Conservation (phyloP, 2,113 vertebrate genomes). For the Corythornis madagascariensis region DNA sequence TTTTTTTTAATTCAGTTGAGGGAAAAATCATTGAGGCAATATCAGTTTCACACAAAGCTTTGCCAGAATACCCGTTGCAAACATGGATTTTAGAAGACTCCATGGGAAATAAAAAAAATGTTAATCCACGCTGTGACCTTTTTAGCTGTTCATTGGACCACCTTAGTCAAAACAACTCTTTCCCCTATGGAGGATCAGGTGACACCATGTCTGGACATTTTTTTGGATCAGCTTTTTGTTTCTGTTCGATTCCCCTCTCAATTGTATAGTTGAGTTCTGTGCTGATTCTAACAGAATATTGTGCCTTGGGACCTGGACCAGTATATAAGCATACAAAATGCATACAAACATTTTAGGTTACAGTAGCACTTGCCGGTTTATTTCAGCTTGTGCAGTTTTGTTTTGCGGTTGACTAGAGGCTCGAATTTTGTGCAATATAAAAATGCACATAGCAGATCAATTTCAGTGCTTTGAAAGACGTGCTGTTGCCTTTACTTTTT, state of each 20-base stretch:
- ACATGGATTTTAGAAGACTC: constrained; percentile 18
- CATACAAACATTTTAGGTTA: background rate
- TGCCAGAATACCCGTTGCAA: constrained; percentile 20
- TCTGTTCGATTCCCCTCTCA: constrained; percentile 53
- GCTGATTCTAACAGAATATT: constrained; percentile 49
- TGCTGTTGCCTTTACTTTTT: background rate
- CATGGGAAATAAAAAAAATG: constrained; percentile 35
- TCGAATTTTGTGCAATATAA: background rate
- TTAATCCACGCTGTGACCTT: constrained; percentile 53
- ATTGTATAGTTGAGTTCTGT: constrained; percentile 37
- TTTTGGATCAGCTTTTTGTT: constrained; percentile 54
- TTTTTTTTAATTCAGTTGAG: background rate
- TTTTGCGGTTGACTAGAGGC: constrained; percentile 1
- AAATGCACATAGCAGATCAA: background rate
- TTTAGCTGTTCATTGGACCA: constrained; percentile 57
- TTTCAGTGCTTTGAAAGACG: background rate
- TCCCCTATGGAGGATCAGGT: constrained; percentile 53
- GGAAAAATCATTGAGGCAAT: background rate
- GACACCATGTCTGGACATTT: constrained; percentile 60
- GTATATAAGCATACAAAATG: constrained; percentile 36
- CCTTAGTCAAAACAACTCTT: constrained; percentile 51
- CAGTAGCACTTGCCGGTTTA: constrained; percentile 24
- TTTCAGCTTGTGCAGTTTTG: constrained; percentile 31
- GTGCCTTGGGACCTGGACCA: constrained; percentile 32
- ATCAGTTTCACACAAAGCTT: background rate